These are phyloP conservation scores for Remorina albescens DNA, from an alignment of 2,797 vertebrate species.

Conservation along the genomic window DNA sequence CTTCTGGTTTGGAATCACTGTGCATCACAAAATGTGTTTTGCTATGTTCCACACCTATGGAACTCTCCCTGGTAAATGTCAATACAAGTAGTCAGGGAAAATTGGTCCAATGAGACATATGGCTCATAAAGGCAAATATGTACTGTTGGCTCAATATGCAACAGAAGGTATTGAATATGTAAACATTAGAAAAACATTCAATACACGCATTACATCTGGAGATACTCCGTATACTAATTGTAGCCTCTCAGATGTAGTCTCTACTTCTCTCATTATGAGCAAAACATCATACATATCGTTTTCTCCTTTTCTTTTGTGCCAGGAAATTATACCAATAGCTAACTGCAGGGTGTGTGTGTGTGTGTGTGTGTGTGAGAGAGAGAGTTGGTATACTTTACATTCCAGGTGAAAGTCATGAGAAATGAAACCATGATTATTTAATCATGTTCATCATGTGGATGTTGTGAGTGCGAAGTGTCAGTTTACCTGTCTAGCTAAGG, in stretches of 20 bases:
- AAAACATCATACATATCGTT: conserved; percentile 9
- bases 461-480: too few relatives aligned
- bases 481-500: neutral
- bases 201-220: conserved; percentile 56
- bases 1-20: conserved; percentile 15
- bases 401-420: neutral
- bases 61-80: conserved; percentile 23
- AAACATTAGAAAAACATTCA: conserved; percentile 58
- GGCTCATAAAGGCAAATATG: conserved; percentile 60
- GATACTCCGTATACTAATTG: conserved; percentile 47
- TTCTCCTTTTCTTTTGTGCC: conserved; percentile 9
- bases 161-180: conserved; percentile 58
- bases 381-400: neutral
- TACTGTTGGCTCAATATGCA: conserved; percentile 52
- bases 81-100: conserved; percentile 13
- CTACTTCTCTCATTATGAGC: conserved; percentile 29
- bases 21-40: conserved; percentile 32
- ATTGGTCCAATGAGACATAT: conserved; percentile 52
- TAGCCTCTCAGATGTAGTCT: conserved; percentile 50
- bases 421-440: neutral
- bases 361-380: neutral
- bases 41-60: conserved; percentile 1
- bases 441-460: too few relatives aligned
- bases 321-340: conserved; percentile 8
- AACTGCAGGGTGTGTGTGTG: neutral